These are phyloP conservation scores for Sardinella longiceps DNA, from an alignment of 2,797 vertebrate species.

Conservation along the genomic window DNA sequence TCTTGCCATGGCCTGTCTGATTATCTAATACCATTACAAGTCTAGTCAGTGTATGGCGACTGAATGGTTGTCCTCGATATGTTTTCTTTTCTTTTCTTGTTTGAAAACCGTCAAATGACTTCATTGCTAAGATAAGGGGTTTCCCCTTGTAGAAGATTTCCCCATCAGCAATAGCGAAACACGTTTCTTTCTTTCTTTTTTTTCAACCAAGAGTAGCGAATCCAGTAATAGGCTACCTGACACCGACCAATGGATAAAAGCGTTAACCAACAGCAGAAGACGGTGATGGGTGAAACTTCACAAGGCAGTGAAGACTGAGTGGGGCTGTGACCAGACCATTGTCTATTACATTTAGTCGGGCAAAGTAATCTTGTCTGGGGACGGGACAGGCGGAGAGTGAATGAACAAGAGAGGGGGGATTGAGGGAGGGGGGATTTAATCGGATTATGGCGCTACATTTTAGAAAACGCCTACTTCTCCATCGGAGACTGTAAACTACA, in stretches of 20 bases:
- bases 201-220: too few species aligned
- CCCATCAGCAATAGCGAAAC: slow-evolving; percentile 23
- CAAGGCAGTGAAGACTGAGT: neutral
- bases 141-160: neutral
- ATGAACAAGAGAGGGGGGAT: slow-evolving; percentile 35
- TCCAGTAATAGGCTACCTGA: neutral
- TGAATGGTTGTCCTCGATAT: neutral
- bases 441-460: slow-evolving; percentile 79
- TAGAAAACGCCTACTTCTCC: slow-evolving; percentile 59
- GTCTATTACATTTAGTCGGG: slow-evolving; percentile 5
- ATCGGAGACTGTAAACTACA: slow-evolving; percentile 38
- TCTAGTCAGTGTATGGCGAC: neutral
- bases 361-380: slow-evolving; percentile 19
- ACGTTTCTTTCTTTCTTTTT: neutral
- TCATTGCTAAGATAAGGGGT: neutral
- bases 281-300: neutral
- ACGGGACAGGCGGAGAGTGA: slow-evolving; percentile 30
- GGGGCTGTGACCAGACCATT: slow-evolving; percentile 31
- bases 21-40: neutral
- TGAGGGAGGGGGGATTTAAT: slow-evolving; percentile 67
- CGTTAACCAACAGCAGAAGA: neutral
- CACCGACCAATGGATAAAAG: neutral
- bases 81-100: neutral
- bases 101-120: neutral
- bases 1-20: neutral